Conservation (phyloP, 2,888 invertebrate species). For the Eupithecia subumbrata region DNA sequence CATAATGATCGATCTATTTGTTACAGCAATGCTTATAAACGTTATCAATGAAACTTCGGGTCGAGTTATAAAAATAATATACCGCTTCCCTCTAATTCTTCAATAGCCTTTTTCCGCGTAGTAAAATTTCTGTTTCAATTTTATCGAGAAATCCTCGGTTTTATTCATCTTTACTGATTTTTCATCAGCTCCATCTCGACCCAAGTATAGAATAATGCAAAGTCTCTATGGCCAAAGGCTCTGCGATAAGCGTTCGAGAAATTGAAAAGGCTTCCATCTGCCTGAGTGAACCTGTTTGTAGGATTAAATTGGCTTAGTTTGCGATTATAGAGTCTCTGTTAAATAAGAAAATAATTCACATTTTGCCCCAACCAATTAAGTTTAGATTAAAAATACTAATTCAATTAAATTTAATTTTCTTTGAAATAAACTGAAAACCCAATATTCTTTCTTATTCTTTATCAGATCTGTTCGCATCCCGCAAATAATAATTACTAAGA, state of each 20-base stretch:
- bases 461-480: neutral
- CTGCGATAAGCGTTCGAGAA: slow-evolving; percentile 65
- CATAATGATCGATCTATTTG: neutral
- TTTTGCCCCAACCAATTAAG: slow-evolving; percentile 37
- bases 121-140: slow-evolving; percentile 5
- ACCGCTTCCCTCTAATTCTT: neutral
- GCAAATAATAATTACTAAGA: neutral
- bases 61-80: neutral
- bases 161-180: slow-evolving; percentile 24
- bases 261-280: slow-evolving; percentile 72
- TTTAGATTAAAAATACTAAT: neutral
- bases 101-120: neutral
- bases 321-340: slow-evolving; percentile 50
- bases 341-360: slow-evolving; percentile 43
- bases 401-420: neutral
- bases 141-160: slow-evolving; percentile 13
- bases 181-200: slow-evolving; percentile 18
- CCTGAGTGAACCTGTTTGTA: slow-evolving; percentile 61
- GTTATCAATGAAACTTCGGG: neutral
- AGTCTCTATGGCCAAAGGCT: slow-evolving; percentile 21
- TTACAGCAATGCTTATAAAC: neutral
- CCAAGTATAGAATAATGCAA: slow-evolving; percentile 7
- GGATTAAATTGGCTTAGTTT: slow-evolving; percentile 73
- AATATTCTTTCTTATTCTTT: neutral
- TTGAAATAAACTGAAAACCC: neutral